phyloP scores from a whole-genome alignment of 1,140 invertebrate species.

The Solenopsis invicta region DNA sequence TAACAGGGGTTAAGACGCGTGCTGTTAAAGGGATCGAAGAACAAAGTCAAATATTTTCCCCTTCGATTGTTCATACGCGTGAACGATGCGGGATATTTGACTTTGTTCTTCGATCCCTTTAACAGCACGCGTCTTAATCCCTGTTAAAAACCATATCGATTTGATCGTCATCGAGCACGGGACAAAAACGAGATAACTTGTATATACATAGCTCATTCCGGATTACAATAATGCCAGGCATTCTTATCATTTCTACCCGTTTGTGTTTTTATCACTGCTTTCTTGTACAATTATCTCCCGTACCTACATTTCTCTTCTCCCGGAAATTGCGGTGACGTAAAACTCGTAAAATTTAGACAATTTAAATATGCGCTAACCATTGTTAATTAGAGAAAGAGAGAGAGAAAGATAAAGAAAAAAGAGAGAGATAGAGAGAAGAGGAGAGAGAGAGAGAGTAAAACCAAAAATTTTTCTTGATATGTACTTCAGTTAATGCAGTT shows the following conservation, averaged over 20 bases:
- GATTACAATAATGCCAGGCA: constrained; percentile 76
- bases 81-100: constrained; percentile 1
- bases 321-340: constrained; percentile 22
- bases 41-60: not conserved
- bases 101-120: not conserved
- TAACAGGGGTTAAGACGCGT: constrained; percentile 26
- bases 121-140: constrained; percentile 21
- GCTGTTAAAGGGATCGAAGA: constrained; percentile 2
- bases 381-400: not conserved
- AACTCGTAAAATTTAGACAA: constrained; percentile 36
- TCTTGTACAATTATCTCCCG: constrained; percentile 15
- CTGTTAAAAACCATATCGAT: constrained; percentile 24
- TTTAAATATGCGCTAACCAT: not conserved
- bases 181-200: constrained; percentile 67
- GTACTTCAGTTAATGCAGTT: not conserved
- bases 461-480: not conserved
- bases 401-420: not conserved
- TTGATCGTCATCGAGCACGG: constrained; percentile 3
- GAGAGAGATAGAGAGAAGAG: not conserved
- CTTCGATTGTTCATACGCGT: constrained; percentile 21
- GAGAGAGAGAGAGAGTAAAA: not conserved
- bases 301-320: constrained; percentile 4
- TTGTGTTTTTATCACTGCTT: constrained; percentile 7
- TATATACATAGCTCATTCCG: constrained; percentile 80
- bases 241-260: constrained; percentile 51